A percentile compares a stretch with the other conserved stretches of the same genome.
Conservation (phyloP, 92 coral and sea anemone genomes). For the Diadumene lineata region DNA sequence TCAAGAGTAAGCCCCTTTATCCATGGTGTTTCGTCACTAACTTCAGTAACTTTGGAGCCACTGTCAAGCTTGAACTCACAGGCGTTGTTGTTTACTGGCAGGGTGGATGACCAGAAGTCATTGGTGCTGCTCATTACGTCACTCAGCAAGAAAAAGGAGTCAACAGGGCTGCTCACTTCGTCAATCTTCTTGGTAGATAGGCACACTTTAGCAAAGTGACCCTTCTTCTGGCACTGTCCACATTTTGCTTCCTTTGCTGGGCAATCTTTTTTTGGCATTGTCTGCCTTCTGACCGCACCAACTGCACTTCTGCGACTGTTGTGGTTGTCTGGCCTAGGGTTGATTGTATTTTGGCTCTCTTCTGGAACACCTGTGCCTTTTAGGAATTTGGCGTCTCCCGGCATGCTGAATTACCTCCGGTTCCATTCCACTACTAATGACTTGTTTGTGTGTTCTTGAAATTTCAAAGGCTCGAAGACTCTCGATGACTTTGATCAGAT, state of each 20-base stretch:
- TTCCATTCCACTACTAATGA: too few species aligned
- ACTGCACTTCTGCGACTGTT: background rate
- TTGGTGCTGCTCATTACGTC: background rate
- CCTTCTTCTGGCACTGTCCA: conserved; percentile 19
- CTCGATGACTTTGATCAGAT: too few species aligned
- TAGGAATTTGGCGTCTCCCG: too few species aligned
- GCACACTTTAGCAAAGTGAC: conserved; percentile 9
- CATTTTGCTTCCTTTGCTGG: conserved; percentile 18
- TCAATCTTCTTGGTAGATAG: background rate
- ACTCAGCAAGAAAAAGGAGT: conserved; percentile 16
- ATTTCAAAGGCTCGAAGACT: too few species aligned
- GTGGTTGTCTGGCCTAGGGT: background rate
- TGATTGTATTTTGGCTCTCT: conserved; percentile 7
- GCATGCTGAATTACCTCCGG: too few species aligned
- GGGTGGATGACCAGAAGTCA: conserved; percentile 29
- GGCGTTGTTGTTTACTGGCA: conserved; percentile 15
- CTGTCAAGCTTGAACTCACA: conserved; percentile 34
- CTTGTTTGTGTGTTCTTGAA: too few species aligned
- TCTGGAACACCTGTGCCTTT: conserved; percentile 4
- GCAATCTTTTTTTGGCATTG: conserved; percentile 9
- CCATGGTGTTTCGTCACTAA: conserved; percentile 30
- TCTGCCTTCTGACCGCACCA: conserved; percentile 21
- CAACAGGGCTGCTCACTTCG: background rate
- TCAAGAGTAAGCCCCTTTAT: conserved; percentile 18
- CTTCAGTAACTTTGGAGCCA: conserved; percentile 34